Evolutionary conservation across 2,113 vertebrate species (phyloP), one percentile per base, ranked within the genome.

Genomic region (Anseranas semipalmata): DNA sequence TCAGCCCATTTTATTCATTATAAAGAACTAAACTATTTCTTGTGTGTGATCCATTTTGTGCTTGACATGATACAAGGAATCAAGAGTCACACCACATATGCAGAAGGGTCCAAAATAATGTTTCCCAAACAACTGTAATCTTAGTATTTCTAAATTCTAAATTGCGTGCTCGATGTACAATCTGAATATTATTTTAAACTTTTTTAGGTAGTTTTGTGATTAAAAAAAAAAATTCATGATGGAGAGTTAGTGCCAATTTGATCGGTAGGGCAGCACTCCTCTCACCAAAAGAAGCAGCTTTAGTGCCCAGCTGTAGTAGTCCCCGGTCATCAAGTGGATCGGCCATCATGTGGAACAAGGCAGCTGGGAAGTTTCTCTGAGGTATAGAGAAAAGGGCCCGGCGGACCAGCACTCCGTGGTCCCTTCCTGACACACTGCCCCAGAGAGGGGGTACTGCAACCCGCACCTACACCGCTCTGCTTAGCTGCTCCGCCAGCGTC

Each of bases 211-310:
- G 18, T 4, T 76, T 35, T 27, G 20, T 12, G 71, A 28, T 22
- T 28, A 52, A 41, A n/a, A 37, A 27, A 19, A 27, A 45, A 21
- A 56, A 12, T 33, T 13, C 13, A 1, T 4, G 6, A 27, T 0
- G 6, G 32, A 33, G 17, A 77, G 10, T 30, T 32, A 15, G 30
- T 1, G 33, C 7, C 10, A 58, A 6, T 5, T 25, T 4, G 6
- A 22, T 12, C 10, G 41, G 10, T 0, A 4, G 7, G 14, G 25
- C 16, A n/a, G 32, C 46, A 62, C 53, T 9, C 10, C 43, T 20
- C 7, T 13, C 7, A 21, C 33, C 39, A n/a, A 45, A 60, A 15
- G 1, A 35, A 0, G 12, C 3, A 22, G 4, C 15, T 32, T 3
- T 28, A 37, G 35, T 37, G 33, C 9, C 6, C 7, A 46, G 4